phyloP scores from a whole-genome alignment of 2,888 invertebrate genomes.

The Ptilodon capucinus region DNA sequence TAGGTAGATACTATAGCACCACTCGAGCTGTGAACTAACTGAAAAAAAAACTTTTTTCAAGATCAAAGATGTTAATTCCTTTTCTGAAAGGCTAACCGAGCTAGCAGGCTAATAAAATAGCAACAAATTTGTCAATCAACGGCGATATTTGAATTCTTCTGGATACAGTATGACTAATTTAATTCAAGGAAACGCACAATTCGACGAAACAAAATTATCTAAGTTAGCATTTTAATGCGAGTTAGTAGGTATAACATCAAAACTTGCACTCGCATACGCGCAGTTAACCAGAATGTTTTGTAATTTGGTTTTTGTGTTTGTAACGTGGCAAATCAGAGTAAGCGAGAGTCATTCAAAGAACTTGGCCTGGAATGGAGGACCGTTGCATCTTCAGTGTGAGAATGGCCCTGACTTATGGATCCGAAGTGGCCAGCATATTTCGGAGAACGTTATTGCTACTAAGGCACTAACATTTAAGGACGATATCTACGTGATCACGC shows the following conservation, averaged over 20 bases:
- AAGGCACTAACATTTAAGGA: slow-evolving; percentile 81
- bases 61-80: no score
- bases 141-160: no score
- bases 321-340: slow-evolving; percentile 17
- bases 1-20: no score
- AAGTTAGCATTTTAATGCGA: neutral
- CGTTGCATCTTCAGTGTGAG: slow-evolving; percentile 69
- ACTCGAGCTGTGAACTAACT: no score
- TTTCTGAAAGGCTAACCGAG: no score
- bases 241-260: neutral
- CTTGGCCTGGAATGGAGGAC: slow-evolving; percentile 71
- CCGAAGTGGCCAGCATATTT: slow-evolving; percentile 75
- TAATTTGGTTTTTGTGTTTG: slow-evolving; percentile 3
- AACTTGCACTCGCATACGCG: neutral
- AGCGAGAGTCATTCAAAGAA: slow-evolving; percentile 45
- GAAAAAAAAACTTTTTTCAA: no score
- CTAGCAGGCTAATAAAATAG: no score
- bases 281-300: slow-evolving; percentile 22
- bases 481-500: slow-evolving; percentile 81
- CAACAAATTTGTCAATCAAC: no score
- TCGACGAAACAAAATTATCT: neutral
- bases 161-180: neutral
- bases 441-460: slow-evolving; percentile 84
- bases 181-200: neutral
- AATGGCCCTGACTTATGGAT: slow-evolving; percentile 76